Conservation (phyloP, 2,113 vertebrate genomes). For the Chaetura pelagica region DNA sequence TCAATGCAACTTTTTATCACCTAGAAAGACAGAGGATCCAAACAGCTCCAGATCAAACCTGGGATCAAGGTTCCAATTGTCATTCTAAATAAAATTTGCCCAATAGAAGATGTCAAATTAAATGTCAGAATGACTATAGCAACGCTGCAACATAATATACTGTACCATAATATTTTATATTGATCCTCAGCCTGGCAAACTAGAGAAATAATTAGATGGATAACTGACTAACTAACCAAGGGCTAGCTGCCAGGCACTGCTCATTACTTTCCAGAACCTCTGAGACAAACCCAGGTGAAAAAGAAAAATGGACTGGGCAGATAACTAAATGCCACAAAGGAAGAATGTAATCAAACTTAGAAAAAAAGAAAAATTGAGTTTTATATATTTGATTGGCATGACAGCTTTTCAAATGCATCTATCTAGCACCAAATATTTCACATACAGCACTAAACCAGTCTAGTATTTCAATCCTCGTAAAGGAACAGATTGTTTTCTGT, state of each 20-base stretch:
- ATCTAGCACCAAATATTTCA: neutral
- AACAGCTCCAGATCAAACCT: neutral
- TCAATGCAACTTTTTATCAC: neutral
- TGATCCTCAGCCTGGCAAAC: neutral
- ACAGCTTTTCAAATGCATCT: neutral
- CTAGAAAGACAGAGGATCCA: neutral
- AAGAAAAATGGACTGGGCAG: neutral
- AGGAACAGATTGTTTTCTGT: constrained; percentile 12
- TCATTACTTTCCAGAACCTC: neutral
- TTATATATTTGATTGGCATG: neutral
- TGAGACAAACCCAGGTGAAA: neutral
- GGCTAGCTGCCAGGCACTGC: neutral
- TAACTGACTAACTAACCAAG: constrained; percentile 14
- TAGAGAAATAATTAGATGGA: constrained; percentile 21
- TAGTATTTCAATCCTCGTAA: constrained; percentile 1
- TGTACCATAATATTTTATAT: neutral
- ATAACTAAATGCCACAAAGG: neutral
- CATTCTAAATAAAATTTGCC: neutral
- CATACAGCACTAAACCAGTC: neutral
- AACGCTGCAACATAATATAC: constrained; percentile 1
- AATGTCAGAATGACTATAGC: constrained; percentile 67
- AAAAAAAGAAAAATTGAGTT: neutral
- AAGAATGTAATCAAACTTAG: neutral
- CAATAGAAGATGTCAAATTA: constrained; percentile 54
- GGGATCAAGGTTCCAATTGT: neutral